phyloP scores from a whole-genome alignment of 2,797 vertebrate genomes.

The Anguilla anguilla region DNA sequence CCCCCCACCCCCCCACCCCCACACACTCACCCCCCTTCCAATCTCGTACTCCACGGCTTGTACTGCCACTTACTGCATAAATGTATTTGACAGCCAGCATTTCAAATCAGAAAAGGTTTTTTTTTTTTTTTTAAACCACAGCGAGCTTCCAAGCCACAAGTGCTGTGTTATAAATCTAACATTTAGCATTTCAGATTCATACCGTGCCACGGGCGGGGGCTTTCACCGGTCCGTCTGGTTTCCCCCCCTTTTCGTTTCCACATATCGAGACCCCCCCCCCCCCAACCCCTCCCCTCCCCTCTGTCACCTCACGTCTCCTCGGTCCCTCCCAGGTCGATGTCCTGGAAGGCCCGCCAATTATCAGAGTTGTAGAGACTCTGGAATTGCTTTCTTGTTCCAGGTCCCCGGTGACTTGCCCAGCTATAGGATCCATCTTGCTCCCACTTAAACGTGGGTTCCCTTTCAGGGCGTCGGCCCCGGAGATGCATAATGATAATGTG shows the following conservation, averaged over 20 bases:
- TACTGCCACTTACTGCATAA: constrained; percentile 3
- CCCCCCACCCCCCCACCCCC: neutral
- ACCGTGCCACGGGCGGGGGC: neutral
- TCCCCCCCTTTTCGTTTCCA: neutral
- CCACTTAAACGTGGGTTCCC: constrained; percentile 47
- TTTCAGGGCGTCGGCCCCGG: constrained; percentile 13
- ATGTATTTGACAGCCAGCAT: constrained; percentile 19
- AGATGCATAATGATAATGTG: constrained; percentile 51
- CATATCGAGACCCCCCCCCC: neutral
- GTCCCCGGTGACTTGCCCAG: constrained; percentile 47
- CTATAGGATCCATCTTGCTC: constrained; percentile 51
- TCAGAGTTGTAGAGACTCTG: constrained; percentile 40
- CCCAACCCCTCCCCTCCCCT: neutral
- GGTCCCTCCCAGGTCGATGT: constrained; percentile 3
- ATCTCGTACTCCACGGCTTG: constrained; percentile 11
- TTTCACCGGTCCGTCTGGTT: neutral
- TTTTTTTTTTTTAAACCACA: neutral
- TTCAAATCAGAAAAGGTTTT: neutral
- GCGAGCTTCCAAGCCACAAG: neutral
- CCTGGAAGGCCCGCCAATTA: constrained; percentile 53
- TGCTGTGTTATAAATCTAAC: constrained; percentile 35
- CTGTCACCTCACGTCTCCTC: constrained; percentile 2
- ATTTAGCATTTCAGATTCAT: constrained; percentile 8
- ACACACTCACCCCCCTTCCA: neutral
- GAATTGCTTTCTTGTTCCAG: constrained; percentile 49